Percentiles rank a stretch among this genome's conserved stretches.
Conservation (phyloP, 64 coral and sea anemone genomes). For the Montipora capricornis region DNA sequence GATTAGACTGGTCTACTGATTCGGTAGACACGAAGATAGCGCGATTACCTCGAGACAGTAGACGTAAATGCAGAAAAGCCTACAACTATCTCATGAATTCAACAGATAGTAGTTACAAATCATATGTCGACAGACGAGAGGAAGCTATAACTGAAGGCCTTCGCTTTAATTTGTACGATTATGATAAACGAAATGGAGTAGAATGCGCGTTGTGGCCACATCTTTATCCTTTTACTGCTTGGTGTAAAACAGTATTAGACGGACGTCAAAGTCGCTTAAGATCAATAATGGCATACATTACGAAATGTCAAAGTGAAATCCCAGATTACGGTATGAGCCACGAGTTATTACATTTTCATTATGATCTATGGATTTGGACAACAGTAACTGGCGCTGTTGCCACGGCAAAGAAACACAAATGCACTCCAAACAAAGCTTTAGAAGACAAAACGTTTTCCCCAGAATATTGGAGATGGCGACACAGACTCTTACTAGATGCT, state of each 20-base stretch:
- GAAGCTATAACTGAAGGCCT: neutral
- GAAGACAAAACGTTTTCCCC: conserved; percentile 55
- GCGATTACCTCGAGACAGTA: too few relatives aligned
- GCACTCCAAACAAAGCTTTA: conserved; percentile 20
- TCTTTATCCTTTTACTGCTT: conserved; percentile 9
- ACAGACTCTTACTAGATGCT: conserved; percentile 25
- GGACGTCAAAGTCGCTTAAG: neutral
- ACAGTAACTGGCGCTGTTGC: conserved; percentile 45
- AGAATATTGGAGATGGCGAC: conserved; percentile 64
- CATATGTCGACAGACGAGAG: neutral
- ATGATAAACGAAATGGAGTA: neutral
- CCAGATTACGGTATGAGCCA: neutral
- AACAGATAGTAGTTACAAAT: neutral
- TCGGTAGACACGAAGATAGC: too few relatives aligned
- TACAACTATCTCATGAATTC: neutral
- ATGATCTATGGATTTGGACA: conserved; percentile 58
- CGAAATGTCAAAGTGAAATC: neutral
- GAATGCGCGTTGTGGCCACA: conserved; percentile 71
- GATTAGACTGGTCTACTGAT: too few relatives aligned
- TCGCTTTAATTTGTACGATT: neutral
- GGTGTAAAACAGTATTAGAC: neutral
- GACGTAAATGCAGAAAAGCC: neutral
- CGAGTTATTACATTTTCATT: conserved; percentile 47
- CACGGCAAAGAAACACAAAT: neutral
- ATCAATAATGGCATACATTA: neutral